These are phyloP conservation scores for Bryconaethiops microstoma DNA, from an alignment of 2,797 vertebrate genomes.

Conservation along the genomic window DNA sequence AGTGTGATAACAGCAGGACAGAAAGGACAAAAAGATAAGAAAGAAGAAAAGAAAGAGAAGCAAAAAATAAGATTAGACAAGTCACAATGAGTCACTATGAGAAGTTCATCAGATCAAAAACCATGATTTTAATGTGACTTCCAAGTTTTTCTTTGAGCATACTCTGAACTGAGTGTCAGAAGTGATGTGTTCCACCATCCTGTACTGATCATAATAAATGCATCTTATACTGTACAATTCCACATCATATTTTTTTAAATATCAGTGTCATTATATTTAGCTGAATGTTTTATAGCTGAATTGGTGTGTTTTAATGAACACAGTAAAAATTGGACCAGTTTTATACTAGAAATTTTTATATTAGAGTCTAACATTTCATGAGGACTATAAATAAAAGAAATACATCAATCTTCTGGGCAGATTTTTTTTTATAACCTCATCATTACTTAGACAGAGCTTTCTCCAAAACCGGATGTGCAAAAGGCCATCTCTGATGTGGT, in stretches of 20 bases:
- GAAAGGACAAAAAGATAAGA: neutral
- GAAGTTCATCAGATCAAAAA: neutral
- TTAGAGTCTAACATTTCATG: slow-evolving; percentile 32
- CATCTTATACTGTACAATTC: neutral
- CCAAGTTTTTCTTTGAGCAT: neutral
- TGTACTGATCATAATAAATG: neutral
- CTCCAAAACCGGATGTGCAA: slow-evolving; percentile 28
- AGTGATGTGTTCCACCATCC: neutral
- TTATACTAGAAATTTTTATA: neutral
- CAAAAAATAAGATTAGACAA: neutral
- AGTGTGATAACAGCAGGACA: neutral
- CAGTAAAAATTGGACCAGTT: neutral
- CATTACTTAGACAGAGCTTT: slow-evolving; percentile 25
- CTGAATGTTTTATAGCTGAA: neutral
- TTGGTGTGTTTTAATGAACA: neutral
- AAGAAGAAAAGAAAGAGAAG: no score
- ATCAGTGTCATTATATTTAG: neutral
- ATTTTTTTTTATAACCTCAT: slow-evolving; percentile 17
- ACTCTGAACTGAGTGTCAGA: neutral
- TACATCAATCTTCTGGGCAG: slow-evolving; percentile 13
- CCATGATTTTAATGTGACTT: neutral
- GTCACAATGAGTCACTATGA: neutral
- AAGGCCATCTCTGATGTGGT: slow-evolving; percentile 39
- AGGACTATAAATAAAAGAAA: slow-evolving; percentile 25
- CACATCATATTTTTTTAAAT: neutral